Evolutionary conservation across 37 sponge, comb jelly and placozoan genomes (phyloP).

Genomic region (Crambe crambe): DNA sequence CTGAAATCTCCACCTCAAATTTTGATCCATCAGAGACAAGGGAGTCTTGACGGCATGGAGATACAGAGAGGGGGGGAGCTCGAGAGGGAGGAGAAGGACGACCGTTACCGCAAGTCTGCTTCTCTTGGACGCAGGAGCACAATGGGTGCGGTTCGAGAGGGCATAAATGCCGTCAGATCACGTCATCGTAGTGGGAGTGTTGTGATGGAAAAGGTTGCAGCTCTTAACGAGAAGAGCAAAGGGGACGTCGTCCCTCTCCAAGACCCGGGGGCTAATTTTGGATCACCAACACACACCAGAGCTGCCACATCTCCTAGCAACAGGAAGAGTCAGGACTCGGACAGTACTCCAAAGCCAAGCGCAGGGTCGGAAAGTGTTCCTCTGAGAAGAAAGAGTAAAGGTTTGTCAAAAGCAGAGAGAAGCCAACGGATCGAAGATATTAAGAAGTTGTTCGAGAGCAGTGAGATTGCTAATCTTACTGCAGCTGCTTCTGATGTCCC

Average conservation of each 20-base stretch:
- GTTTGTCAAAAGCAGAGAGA: conserved; percentile 5
- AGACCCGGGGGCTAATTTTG: conserved; percentile 4
- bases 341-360: background rate
- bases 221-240: conserved; percentile 14
- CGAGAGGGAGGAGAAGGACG: background rate
- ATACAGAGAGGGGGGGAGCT: background rate
- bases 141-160: background rate
- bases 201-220: conserved; percentile 16
- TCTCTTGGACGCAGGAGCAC: background rate
- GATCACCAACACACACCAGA: too few species aligned
- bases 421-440: conserved; percentile 9
- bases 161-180: background rate
- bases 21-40: background rate
- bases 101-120: background rate
- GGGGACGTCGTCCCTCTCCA: background rate
- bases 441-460: conserved; percentile 8
- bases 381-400: background rate
- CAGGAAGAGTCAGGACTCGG: background rate
- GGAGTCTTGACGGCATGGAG: background rate
- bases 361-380: background rate
- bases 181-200: background rate
- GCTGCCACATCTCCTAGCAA: background rate
- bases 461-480: background rate
- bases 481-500: background rate
- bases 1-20: conserved; percentile 4